Conservation (phyloP, 2,113 vertebrate species). For the Cichladusa arquata region DNA sequence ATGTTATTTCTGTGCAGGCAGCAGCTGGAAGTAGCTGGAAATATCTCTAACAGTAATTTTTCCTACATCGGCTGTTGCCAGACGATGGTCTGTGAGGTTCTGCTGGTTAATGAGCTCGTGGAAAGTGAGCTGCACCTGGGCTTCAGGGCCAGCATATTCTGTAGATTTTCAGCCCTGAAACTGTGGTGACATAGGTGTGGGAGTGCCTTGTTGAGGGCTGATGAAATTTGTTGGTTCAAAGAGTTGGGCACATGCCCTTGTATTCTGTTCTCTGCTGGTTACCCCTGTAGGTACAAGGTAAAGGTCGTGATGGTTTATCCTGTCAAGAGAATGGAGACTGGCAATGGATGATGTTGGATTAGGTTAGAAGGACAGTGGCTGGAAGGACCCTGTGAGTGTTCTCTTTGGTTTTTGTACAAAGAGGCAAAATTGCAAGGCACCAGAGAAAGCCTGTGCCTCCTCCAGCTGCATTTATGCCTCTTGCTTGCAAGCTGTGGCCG, state of each 20-base stretch:
- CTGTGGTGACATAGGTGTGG: not conserved
- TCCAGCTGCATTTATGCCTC: not conserved
- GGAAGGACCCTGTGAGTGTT: not conserved
- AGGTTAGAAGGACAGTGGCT: not conserved
- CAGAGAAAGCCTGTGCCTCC: not conserved
- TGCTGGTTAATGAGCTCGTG: constrained; percentile 25
- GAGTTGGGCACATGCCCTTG: not conserved
- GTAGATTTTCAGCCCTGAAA: not conserved
- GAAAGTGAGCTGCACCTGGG: constrained; percentile 24
- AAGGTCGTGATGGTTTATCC: not conserved
- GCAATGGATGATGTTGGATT: not conserved
- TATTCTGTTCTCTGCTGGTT: not conserved
- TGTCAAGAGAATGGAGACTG: not conserved
- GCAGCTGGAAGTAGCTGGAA: constrained; percentile 65
- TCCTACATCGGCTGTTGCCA: not conserved
- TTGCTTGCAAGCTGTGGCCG: not conserved
- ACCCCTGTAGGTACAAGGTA: not conserved
- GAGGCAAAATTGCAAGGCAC: not conserved
- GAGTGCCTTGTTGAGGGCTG: not conserved
- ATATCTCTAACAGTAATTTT: constrained; percentile 48
- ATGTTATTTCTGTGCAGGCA: constrained; percentile 22
- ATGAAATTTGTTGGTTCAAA: not conserved
- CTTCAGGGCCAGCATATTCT: not conserved
- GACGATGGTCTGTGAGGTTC: not conserved
- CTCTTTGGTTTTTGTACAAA: not conserved